These are phyloP conservation scores for Sardinella longiceps DNA, from an alignment of 2,797 vertebrate genomes.

Conservation along the genomic window DNA sequence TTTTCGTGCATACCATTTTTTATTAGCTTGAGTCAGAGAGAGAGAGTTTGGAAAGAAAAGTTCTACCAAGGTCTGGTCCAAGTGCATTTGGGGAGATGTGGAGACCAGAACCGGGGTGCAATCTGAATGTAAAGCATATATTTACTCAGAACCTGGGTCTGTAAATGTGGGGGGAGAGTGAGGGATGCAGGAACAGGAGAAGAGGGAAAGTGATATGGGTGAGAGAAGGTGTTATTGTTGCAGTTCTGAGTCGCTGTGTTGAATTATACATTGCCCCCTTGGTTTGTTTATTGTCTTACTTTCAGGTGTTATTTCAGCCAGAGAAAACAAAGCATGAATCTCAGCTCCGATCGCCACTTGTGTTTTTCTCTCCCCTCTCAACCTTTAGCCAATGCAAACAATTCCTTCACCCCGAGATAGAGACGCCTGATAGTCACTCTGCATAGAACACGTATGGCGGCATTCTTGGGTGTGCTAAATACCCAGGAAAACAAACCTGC, in stretches of 20 bases:
- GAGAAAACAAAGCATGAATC: conserved; percentile 19
- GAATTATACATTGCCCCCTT: not conserved
- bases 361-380: not conserved
- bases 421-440: not conserved
- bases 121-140: conserved; percentile 4
- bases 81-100: not conserved
- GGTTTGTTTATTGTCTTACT: conserved; percentile 9
- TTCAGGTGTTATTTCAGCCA: conserved; percentile 21
- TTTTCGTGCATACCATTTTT: not conserved
- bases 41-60: not conserved
- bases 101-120: not conserved
- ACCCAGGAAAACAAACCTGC: not conserved
- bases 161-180: not conserved
- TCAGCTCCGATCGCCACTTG: not conserved
- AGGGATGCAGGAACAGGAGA: not conserved
- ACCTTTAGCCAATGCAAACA: not conserved
- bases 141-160: not conserved
- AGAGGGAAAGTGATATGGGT: not conserved
- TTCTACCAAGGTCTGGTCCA: not conserved
- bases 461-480: conserved; percentile 7
- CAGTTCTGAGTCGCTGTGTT: not conserved
- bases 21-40: not conserved
- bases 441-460: conserved; percentile 6
- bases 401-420: not conserved
- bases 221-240: not conserved